These are phyloP conservation scores for Siderastrea siderea DNA, from an alignment of 92 coral and sea anemone genomes.

Conservation along the genomic window DNA sequence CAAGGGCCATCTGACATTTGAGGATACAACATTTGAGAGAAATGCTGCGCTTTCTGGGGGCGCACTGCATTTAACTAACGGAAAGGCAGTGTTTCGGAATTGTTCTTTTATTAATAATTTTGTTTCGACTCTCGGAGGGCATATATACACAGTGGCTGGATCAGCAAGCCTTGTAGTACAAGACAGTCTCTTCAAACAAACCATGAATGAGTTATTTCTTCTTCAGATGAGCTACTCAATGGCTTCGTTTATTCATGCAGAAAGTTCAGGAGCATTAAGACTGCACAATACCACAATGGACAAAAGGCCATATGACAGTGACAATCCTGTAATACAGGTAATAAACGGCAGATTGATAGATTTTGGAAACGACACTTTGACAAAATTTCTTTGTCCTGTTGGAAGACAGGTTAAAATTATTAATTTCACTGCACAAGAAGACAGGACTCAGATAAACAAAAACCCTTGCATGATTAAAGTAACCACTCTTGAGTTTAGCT, in stretches of 20 bases:
- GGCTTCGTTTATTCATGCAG: slow-evolving; percentile 7
- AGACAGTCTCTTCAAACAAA: not conserved
- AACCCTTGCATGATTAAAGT: too few relatives aligned
- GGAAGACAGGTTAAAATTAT: not conserved
- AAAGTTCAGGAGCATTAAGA: slow-evolving; percentile 43
- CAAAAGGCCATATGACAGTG: not conserved
- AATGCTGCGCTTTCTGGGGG: slow-evolving; percentile 70
- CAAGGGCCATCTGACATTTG: slow-evolving; percentile 26
- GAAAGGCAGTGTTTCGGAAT: not conserved
- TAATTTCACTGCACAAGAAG: not conserved
- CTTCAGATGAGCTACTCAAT: not conserved
- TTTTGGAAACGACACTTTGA: slow-evolving; percentile 28
- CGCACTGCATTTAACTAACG: slow-evolving; percentile 55
- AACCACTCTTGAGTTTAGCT: too few relatives aligned
- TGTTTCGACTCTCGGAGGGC: too few relatives aligned
- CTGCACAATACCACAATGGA: slow-evolving; percentile 17
- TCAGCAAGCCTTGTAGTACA: not conserved
- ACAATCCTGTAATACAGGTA: slow-evolving; percentile 31
- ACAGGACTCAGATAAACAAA: too few relatives aligned
- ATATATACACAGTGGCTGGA: not conserved
- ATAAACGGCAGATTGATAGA: slow-evolving; percentile 42
- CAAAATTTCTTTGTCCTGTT: slow-evolving; percentile 49
- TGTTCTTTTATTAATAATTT: too few relatives aligned
- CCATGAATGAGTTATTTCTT: not conserved
- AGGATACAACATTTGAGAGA: slow-evolving; percentile 42